Conservation (phyloP, 2,888 invertebrate genomes). For the Choristoneura rosaceana region DNA sequence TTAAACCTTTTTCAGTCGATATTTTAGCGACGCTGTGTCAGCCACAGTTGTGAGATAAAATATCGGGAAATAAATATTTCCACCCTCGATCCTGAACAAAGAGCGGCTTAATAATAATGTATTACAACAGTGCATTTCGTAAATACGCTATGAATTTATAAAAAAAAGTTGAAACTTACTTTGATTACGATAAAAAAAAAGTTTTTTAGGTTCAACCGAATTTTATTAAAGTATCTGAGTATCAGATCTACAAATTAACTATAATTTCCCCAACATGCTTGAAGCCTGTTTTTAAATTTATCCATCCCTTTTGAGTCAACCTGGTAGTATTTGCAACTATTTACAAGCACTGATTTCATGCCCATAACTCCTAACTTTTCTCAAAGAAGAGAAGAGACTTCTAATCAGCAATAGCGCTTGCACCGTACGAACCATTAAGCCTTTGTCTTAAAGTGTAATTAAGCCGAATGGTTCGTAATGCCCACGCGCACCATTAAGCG, state of each 20-base stretch:
- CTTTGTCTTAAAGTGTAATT: conserved; percentile 63
- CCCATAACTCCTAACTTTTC: not conserved
- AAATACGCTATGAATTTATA: conserved; percentile 20
- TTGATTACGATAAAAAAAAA: no score
- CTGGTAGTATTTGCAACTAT: no score
- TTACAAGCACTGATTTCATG: not conserved
- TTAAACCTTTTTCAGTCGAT: conserved; percentile 39
- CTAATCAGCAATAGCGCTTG: conserved; percentile 11
- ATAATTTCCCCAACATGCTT: no score
- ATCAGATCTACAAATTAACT: no score
- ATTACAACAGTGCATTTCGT: conserved; percentile 25
- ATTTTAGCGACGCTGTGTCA: conserved; percentile 40
- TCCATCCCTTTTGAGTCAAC: no score
- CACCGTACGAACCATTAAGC: conserved; percentile 42
- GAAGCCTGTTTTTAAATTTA: no score
- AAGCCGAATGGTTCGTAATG: conserved; percentile 63
- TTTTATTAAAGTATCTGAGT: no score
- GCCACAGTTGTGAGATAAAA: conserved; percentile 42
- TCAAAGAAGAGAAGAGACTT: not conserved
- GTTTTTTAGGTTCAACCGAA: no score
- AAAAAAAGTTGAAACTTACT: not conserved
- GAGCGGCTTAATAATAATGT: conserved; percentile 40
- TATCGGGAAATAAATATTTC: conserved; percentile 42
- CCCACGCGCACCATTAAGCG: conserved; percentile 74
- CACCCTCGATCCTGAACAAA: conserved; percentile 38